Base-by-base conservation (phyloP, 2,797 vertebrate species). In the Periparus ater region DNA sequence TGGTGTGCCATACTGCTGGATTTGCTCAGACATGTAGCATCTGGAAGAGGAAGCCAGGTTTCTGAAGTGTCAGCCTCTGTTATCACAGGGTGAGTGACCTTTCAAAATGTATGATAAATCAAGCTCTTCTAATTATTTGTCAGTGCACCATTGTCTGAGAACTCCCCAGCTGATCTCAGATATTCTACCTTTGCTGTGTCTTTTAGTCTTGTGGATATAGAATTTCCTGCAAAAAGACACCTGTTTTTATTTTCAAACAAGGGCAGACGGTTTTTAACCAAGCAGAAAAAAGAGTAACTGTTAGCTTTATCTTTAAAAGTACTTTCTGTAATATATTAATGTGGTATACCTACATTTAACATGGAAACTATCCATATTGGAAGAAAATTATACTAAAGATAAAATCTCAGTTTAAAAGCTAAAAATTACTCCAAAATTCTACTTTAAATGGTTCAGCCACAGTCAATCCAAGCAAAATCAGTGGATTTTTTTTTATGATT, bases 41-140 rank as follows among this genome's bases (percentile, higher is more conserved):
- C 90, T 85, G 61, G 68, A 85, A 81, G 42, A 93, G 66, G 85
- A 89, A 88, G 34, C 32, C 48, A 55, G 8, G 34, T 34, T 34
- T 81, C 78, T 89, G 89, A 83, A 76, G 55, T 77, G 45, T 71
- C 73, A 89, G 61, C 22, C 26, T 83, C 70, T 87, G 47, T 94
- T 91, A 80, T 86, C 76, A 30, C 57, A 76, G 68, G 66, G 76
- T 72, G 70, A 95, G 26, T 71, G 93, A 92, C 76, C 81, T 95
- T 93, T 94, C 57, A 77, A 93, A 92, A 85, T 12, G 3, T 10
- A 17, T 14, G 67, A 79, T 84, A 90, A 94, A 71, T 85, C 55
- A 77, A 80, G 62, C 40, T 79, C 54, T 85, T 88, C 62, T 57
- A 60, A 54, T 74, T 84, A 73, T 88, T 94, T 88, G 54, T 88